Evolutionary conservation across 2,113 vertebrate species (phyloP).

Genomic region (Tyrannus savana): DNA sequence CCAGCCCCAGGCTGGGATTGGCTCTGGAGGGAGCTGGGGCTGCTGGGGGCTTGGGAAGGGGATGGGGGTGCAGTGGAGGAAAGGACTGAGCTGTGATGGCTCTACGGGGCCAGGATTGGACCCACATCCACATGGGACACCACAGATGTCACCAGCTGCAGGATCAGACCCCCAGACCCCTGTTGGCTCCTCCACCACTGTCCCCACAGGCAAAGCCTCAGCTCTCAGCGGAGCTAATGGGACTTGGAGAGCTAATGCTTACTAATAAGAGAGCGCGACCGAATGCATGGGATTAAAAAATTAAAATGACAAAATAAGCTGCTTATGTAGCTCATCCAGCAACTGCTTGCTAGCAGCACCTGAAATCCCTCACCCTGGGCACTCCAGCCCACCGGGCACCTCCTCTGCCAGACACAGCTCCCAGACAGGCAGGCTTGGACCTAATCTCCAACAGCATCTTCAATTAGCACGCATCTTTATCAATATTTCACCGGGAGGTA

Average conservation of each 20-base stretch:
- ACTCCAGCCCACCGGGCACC: neutral
- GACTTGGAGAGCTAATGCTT: constrained; percentile 66
- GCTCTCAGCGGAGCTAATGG: constrained; percentile 27
- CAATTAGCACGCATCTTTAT: fast-evolving
- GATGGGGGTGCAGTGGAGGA: fast-evolving
- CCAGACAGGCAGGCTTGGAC: neutral
- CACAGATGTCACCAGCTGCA: fast-evolving
- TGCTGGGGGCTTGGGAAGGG: neutral
- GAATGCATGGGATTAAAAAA: constrained; percentile 47
- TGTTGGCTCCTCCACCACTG: neutral
- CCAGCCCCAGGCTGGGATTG: neutral
- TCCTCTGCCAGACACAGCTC: neutral
- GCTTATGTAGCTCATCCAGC: constrained; percentile 28
- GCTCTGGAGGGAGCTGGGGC: neutral
- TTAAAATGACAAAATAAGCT: constrained; percentile 67
- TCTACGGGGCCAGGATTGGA: neutral
- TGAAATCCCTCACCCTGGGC: neutral
- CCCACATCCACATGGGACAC: neutral
- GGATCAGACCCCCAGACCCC: neutral
- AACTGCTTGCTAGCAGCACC: neutral
- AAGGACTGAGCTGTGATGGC: fast-evolving
- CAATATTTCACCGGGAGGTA: neutral
- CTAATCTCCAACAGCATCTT: neutral
- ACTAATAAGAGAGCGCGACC: constrained; percentile 26
- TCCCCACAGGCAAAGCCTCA: neutral